phyloP scores from a whole-genome alignment of 2,113 vertebrate genomes.

The Coryphaenoides rupestris region DNA sequence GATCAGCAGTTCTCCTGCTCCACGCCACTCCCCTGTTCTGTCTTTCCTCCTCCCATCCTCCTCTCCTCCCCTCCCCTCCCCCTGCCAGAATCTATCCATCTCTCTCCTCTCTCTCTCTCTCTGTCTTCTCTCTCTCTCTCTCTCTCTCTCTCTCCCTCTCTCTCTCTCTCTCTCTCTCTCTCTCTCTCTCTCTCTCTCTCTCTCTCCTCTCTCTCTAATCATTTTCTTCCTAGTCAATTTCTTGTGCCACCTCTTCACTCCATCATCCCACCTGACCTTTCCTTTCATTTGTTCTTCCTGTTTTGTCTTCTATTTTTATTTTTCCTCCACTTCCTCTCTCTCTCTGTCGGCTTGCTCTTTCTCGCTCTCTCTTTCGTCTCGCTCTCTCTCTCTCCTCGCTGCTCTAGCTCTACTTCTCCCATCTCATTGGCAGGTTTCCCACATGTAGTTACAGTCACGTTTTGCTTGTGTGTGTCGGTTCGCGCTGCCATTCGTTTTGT shows the following conservation, averaged over 20 bases:
- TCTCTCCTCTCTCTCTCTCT: not conserved
- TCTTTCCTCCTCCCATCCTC: not conserved
- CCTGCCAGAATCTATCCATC: not conserved
- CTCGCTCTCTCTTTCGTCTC: too few relatives aligned
- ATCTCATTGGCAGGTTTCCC: not conserved
- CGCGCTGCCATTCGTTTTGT: too few relatives aligned
- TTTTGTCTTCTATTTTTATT: not conserved
- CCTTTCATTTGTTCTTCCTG: too few relatives aligned
- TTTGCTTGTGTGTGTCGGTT: not conserved
- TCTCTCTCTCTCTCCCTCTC: conserved; percentile 13
- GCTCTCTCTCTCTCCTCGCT: too few relatives aligned
- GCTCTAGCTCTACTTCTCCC: too few relatives aligned
- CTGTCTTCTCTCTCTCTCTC: conserved; percentile 14
- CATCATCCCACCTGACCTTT: too few relatives aligned
- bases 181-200: conserved; percentile 3
- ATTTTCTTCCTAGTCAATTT: too few relatives aligned
- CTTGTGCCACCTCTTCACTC: too few relatives aligned
- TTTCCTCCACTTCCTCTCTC: conserved; percentile 13
- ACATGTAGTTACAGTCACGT: not conserved
- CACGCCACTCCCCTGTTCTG: not conserved
- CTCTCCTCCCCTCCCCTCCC: not conserved
- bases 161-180: conserved; percentile 19
- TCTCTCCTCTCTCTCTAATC: too few relatives aligned
- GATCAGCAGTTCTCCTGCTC: conserved; percentile 59
- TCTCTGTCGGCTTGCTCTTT: not conserved